phyloP scores from a whole-genome alignment of 1,140 invertebrate genomes.

The Tribolium madens region DNA sequence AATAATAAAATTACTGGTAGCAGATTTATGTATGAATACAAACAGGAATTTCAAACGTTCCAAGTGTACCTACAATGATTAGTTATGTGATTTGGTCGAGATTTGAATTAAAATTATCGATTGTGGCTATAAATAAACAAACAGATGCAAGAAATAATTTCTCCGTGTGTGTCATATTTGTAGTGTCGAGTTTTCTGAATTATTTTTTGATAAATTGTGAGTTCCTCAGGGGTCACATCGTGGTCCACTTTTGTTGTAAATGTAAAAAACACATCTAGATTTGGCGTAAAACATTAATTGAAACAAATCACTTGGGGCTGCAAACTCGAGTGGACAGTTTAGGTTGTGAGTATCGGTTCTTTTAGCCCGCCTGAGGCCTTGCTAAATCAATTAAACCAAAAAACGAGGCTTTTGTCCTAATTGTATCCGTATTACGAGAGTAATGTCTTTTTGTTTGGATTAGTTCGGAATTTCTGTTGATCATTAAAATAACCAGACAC shows the following conservation, averaged over 20 bases:
- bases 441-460: slow-evolving; percentile 28
- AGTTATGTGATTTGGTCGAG: background rate
- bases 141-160: too few species aligned
- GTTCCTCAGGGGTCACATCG: background rate
- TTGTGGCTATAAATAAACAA: background rate
- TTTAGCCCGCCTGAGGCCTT: slow-evolving; percentile 48
- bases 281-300: slow-evolving; percentile 51
- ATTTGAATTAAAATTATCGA: background rate
- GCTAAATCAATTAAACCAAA: slow-evolving; percentile 59
- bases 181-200: background rate
- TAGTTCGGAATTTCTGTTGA: slow-evolving; percentile 11
- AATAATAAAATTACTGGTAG: background rate
- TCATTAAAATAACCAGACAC: slow-evolving; percentile 26
- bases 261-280: too few species aligned
- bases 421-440: slow-evolving; percentile 52
- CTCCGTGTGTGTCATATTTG: too few species aligned
- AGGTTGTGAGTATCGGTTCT: slow-evolving; percentile 41
- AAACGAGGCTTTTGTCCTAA: slow-evolving; percentile 57
- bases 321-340: slow-evolving; percentile 26
- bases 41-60: background rate
- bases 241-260: slow-evolving; percentile 32
- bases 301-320: slow-evolving; percentile 50
- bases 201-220: background rate
- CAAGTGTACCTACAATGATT: background rate
- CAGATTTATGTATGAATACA: background rate